These are phyloP conservation scores for Entomobrya proxima DNA, from an alignment of 2,888 invertebrate species.

Conservation along the genomic window DNA sequence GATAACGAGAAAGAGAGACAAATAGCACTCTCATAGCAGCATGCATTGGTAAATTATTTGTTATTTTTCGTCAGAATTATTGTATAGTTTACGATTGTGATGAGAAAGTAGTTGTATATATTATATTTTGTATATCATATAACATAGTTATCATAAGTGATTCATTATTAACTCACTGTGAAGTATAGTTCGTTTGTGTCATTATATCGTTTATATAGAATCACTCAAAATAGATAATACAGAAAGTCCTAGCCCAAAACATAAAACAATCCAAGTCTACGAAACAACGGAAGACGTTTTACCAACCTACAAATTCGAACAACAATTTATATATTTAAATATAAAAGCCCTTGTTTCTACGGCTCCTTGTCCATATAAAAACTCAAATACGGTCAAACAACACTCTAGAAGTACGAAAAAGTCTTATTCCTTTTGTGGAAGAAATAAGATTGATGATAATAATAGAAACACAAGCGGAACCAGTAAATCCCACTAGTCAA, in stretches of 20 bases:
- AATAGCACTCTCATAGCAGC: conserved; percentile 67
- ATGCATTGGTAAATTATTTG: conserved; percentile 66
- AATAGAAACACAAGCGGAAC: conserved; percentile 61
- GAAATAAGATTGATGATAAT: conserved; percentile 10
- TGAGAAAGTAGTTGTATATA: not conserved
- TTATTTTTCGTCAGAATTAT: conserved; percentile 23
- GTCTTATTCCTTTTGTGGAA: not conserved
- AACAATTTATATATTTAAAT: conserved; percentile 9
- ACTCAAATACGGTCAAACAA: conserved; percentile 45
- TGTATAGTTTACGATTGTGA: not conserved
- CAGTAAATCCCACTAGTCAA: conserved; percentile 66
- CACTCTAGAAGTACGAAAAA: not conserved
- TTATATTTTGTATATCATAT: not conserved
- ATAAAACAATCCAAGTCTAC: conserved; percentile 66
- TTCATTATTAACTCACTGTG: conserved; percentile 33
- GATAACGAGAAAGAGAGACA: conserved; percentile 31
- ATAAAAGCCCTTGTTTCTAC: conserved; percentile 56
- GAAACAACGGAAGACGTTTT: conserved; percentile 52
- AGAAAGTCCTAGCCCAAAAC: conserved; percentile 57
- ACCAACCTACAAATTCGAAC: conserved; percentile 60
- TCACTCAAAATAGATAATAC: conserved; percentile 12
- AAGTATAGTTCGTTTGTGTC: conserved; percentile 31
- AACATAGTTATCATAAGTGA: conserved; percentile 8
- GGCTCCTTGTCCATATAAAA: conserved; percentile 40
- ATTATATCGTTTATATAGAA: not conserved